Base-by-base conservation (phyloP, 2,797 vertebrate species). In the Harpagifer antarcticus region DNA sequence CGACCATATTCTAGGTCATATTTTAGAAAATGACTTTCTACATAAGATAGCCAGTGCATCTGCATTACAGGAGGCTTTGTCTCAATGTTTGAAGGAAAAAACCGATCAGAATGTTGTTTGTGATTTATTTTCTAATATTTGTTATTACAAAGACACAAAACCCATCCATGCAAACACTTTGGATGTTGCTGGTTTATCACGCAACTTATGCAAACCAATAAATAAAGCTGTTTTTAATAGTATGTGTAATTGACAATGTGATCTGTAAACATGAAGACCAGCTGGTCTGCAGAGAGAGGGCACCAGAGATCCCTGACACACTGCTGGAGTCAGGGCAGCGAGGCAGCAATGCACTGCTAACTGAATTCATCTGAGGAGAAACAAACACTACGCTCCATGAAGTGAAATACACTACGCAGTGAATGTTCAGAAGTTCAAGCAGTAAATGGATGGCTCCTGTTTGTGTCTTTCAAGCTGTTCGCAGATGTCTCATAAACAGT, bases 261-360 rank as follows among this genome's bases (percentile, higher is more conserved):
- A 12, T 54, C n/a, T 67, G 43, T 67, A 45, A 69, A 78, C 49
- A 49, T 27, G 10, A 63, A 76, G 42, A 48, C 56, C 48, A 40
- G 27, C 50, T 14, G 60, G 66, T 69, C 83, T 19, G 47, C 85
- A 87, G 88, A 84, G 79, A 86, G 86, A 79, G 86, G 82, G 86
- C 88, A 88, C 80, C 82, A 86, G 78, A 89, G 86, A 78, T 71
- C 84, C 75, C 84, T 76, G 53, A 47, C 72, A 78, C 75, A 60
- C 42, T 50, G 62, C 23, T 27, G 47, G 2, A 66, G 47, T 57
- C 61, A 43, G 55, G 68, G 68, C 62, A 64, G 44, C 33, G 47
- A 59, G 59, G 16, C 67, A 40, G 16, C 49, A 9, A 40, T 45
- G 68, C 57, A 69, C 56, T 47, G 53, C 61, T 52, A 17, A 66